Base-by-base conservation (phyloP, 2,113 vertebrate genomes). In the Cariama cristata region DNA sequence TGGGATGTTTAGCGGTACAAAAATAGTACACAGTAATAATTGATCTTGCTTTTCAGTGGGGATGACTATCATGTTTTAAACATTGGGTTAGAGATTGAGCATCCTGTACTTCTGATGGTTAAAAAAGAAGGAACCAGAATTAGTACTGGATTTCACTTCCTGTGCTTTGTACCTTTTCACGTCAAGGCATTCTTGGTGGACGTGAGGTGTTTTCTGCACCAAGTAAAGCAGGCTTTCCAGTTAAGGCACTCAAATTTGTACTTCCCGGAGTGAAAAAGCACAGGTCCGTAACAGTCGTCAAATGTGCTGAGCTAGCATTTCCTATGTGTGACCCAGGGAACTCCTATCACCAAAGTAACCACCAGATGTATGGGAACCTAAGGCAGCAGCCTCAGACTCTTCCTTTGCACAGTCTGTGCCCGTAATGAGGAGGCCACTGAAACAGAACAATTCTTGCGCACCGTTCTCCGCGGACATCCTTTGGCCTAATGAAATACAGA, bases 341-440 rank as follows among this genome's bases (percentile, higher is more conserved):
- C 32, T 19, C 3, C 4, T 14, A 2, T 47, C 30, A 4, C 59
- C 23, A 11, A 10, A 15, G 40, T 1, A 11, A 45, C 9, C 12
- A 1, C 22, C 21, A 7, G 24, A 2, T 3, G 11, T 6, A 2
- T 1, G 12, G 58, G 79, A 19, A 14, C 4, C 8, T 10, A 6
- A 14, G 26, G 47, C 33, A 4, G 30, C 40, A n/a, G n/a, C n/a
- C n/a, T n/a, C n/a, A n/a, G n/a, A n/a, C 26, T 13, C 22, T 3
- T 55, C 26, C 22, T 19, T 14, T 2, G 16, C 35, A 1, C 2
- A 4, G 23, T 4, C 24, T 42, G 14, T 22, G 53, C 62, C 42
- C 2, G 6, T 16, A 17, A 1, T 2, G 63, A 2, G 3, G 21
- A 21, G 18, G n/a, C 47, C 8, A 0, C 3, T 26, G 42, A 6